Evolutionary conservation across 2,888 invertebrate species (phyloP).

Genomic region (Cinara cedri): DNA sequence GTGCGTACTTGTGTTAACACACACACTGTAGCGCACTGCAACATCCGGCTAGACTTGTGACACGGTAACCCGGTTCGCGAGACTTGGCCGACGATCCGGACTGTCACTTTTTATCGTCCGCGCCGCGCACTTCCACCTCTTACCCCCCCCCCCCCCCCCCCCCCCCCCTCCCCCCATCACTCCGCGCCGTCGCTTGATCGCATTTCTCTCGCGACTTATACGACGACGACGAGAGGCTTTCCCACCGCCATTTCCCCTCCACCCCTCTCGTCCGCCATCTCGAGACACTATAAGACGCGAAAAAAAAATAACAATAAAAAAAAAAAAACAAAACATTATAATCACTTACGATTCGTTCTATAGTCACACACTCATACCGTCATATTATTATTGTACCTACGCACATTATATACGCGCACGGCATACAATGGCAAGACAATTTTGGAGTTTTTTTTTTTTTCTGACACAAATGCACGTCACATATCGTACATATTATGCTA

Average conservation of each 20-base stretch:
- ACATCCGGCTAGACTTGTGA: conserved; percentile 56
- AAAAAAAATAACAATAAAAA: too few species aligned
- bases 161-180: neutral
- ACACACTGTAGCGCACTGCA: conserved; percentile 15
- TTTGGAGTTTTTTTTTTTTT: neutral
- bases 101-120: conserved; percentile 55
- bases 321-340: conserved; percentile 45
- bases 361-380: neutral
- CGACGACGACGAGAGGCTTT: neutral
- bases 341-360: conserved; percentile 48
- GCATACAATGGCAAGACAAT: neutral
- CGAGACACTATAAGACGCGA: neutral
- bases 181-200: neutral
- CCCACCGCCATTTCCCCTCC: conserved; percentile 12
- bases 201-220: conserved; percentile 38
- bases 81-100: conserved; percentile 50
- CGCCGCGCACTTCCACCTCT: conserved; percentile 1
- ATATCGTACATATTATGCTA: neutral
- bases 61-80: conserved; percentile 56
- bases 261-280: neutral
- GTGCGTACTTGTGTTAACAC: neutral
- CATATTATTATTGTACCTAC: neutral
- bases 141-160: neutral
- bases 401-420: neutral
- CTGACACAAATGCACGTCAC: neutral